Conservation (phyloP, 2,888 invertebrate genomes). For the Neoitamus cyanurus region DNA sequence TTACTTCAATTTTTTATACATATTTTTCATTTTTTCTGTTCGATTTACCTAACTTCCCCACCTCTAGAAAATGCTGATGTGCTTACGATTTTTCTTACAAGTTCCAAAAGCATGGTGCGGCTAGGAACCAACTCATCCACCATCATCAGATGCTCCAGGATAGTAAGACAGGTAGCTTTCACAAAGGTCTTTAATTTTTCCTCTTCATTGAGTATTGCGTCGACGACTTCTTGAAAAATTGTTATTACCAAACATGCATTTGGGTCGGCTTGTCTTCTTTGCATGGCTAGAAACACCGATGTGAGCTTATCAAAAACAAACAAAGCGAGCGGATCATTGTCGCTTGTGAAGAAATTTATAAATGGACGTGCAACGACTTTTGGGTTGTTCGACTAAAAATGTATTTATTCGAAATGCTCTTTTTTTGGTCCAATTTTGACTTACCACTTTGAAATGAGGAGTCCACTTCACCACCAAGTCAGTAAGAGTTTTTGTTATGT, state of each 20-base stretch:
- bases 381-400: constrained; percentile 56
- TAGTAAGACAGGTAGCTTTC: constrained; percentile 58
- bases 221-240: constrained; percentile 61
- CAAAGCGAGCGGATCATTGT: constrained; percentile 58
- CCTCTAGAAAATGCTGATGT: constrained; percentile 56
- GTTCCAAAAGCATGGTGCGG: constrained; percentile 58
- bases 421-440: not conserved
- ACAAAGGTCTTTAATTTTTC: constrained; percentile 57
- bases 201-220: constrained; percentile 52
- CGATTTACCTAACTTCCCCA: constrained; percentile 53
- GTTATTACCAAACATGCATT: constrained; percentile 62
- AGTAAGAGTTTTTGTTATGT: constrained; percentile 67
- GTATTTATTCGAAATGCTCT: not conserved
- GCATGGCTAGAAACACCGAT: constrained; percentile 60
- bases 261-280: constrained; percentile 61
- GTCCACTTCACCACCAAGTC: constrained; percentile 68
- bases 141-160: constrained; percentile 65
- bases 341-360: constrained; percentile 59
- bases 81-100: constrained; percentile 58
- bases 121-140: constrained; percentile 63
- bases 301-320: constrained; percentile 62
- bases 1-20: not conserved
- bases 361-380: constrained; percentile 63
- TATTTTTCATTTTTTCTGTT: not conserved
- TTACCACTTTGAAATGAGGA: constrained; percentile 62